Evolutionary conservation across 2,113 vertebrate species (phyloP).

Genomic region (Ia io): DNA sequence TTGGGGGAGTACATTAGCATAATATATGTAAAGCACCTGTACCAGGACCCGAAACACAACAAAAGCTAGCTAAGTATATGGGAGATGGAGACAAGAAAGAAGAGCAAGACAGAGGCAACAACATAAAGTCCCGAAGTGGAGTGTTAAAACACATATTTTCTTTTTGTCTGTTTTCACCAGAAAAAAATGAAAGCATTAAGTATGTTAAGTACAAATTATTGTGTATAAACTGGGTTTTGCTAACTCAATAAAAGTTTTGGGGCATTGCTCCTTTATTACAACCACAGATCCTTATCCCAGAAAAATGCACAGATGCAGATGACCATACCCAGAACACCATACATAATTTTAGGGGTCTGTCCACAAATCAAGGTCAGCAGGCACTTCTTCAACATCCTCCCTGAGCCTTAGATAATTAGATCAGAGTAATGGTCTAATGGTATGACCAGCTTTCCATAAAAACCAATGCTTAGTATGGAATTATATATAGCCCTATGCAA

Average conservation of each 20-base stretch:
- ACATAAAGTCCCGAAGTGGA: not conserved
- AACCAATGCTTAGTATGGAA: not conserved
- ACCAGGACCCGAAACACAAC: not conserved
- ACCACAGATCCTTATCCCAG: not conserved
- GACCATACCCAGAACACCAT: not conserved
- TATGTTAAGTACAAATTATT: not conserved
- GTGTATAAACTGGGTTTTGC: not conserved
- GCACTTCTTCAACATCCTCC: not conserved
- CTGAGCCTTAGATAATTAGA: not conserved
- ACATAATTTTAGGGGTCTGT: not conserved
- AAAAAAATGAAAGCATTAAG: not conserved
- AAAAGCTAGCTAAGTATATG: not conserved
- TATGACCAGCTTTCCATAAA: not conserved
- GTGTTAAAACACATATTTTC: not conserved
- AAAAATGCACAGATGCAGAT: not conserved
- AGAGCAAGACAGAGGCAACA: not conserved
- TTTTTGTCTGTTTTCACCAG: not conserved
- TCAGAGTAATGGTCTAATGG: not conserved
- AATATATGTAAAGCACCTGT: not conserved
- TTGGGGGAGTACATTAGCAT: not conserved
- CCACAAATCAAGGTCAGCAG: not conserved
- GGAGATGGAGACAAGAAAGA: not conserved
- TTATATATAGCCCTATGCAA: not conserved
- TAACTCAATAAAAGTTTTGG: not conserved
- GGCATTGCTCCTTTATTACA: not conserved